A percentile compares a stretch with the other conserved stretches of the same genome.
These are phyloP conservation scores for Toxotes jaculatrix DNA, from an alignment of 2,113 vertebrate species.

Conservation along the genomic window DNA sequence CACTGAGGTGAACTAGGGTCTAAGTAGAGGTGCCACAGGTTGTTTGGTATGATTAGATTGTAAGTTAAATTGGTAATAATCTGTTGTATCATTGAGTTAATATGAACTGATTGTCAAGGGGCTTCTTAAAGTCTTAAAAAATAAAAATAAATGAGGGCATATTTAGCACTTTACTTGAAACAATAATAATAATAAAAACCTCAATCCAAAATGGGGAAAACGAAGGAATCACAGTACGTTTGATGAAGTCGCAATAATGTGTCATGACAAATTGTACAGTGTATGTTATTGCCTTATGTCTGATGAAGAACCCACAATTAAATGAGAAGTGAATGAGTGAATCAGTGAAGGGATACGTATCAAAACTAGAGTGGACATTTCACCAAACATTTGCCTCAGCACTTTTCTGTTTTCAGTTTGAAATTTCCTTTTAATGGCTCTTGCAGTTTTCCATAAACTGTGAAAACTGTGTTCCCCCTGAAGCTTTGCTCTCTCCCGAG, in stretches of 20 bases:
- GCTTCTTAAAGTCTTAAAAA: conserved; percentile 14
- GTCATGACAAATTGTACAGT: neutral
- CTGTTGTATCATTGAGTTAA: neutral
- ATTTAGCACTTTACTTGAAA: neutral
- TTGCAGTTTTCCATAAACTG: neutral
- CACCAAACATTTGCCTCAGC: neutral
- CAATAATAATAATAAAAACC: neutral
- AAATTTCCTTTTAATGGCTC: conserved; percentile 14
- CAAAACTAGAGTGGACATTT: neutral
- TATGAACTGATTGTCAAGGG: conserved; percentile 42
- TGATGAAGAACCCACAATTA: neutral
- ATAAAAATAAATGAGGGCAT: conserved; percentile 7
- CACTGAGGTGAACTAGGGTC: neutral
- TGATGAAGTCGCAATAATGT: neutral
- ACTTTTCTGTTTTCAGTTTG: neutral
- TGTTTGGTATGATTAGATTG: neutral
- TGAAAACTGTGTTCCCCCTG: conserved; percentile 11
- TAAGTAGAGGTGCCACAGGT: too few relatives aligned
- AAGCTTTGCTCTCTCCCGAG: neutral
- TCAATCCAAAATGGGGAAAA: neutral
- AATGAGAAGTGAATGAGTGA: neutral
- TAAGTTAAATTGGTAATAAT: neutral
- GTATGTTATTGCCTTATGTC: neutral
- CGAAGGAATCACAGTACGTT: neutral
- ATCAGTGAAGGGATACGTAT: neutral